phyloP scores from a whole-genome alignment of 1,140 invertebrate species.

The Drosophila bifasciata region DNA sequence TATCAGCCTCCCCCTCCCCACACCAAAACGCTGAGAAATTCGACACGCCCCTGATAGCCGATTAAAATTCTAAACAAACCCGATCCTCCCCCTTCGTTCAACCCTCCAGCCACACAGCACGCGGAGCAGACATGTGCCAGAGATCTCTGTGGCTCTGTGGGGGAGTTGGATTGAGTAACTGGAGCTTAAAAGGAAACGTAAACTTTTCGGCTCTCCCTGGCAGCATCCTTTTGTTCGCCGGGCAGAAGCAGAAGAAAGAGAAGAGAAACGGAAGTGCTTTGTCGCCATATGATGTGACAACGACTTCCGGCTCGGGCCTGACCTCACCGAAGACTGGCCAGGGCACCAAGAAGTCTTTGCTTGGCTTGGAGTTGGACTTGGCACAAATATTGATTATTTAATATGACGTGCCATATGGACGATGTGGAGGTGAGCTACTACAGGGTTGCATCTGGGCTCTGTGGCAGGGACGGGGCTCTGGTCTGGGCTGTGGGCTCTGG shows the following conservation, averaged over 20 bases:
- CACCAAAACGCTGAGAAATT: too few relatives aligned
- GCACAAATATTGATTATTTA: slow-evolving; percentile 54
- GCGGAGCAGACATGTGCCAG: slow-evolving; percentile 41
- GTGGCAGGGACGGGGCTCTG: slow-evolving; percentile 2
- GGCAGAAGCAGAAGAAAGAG: slow-evolving; percentile 18
- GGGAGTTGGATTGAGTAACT: neutral
- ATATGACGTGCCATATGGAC: slow-evolving; percentile 48
- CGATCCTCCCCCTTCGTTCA: neutral
- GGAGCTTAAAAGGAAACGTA: neutral
- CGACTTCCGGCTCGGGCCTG: slow-evolving; percentile 59
- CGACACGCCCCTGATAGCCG: too few relatives aligned
- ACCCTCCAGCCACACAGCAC: slow-evolving; percentile 10
- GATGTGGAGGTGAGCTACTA: neutral
- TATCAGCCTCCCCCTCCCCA: too few relatives aligned
- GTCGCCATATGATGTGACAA: slow-evolving; percentile 79
- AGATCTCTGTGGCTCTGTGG: neutral
- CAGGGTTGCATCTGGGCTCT: neutral
- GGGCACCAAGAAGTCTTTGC: neutral
- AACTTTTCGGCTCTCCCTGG: neutral
- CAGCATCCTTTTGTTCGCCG: slow-evolving; percentile 53
- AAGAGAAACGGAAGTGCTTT: slow-evolving; percentile 70
- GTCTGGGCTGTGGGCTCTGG: neutral
- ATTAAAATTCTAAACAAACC: too few relatives aligned
- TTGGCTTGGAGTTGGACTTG: slow-evolving; percentile 7
- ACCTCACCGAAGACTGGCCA: too few relatives aligned